Percentiles rank a stretch among this genome's conserved stretches.
Conservation (phyloP, 2,888 invertebrate species). For the Stenolophus ochropezus region DNA sequence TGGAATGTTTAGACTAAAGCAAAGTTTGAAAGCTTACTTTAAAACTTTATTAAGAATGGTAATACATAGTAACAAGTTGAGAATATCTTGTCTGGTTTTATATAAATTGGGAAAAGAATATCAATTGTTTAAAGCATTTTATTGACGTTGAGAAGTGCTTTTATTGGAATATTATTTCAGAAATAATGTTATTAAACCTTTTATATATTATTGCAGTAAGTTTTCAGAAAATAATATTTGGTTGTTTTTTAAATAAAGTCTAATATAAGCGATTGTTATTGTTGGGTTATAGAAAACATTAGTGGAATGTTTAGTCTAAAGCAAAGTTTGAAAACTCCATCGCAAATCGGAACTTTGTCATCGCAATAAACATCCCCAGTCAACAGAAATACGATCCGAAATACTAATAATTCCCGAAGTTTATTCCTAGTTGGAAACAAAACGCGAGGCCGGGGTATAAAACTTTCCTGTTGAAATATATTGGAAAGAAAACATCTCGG, state of each 20-base stretch:
- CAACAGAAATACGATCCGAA: constrained; percentile 30
- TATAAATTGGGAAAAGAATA: too few relatives aligned
- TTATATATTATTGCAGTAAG: neutral
- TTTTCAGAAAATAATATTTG: neutral
- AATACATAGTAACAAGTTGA: too few relatives aligned
- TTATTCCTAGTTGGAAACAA: constrained; percentile 42
- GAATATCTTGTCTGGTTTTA: too few relatives aligned
- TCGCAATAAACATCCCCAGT: neutral
- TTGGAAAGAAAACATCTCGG: constrained; percentile 46
- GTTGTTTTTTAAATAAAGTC: neutral
- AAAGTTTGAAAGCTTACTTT: too few relatives aligned
- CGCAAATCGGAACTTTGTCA: neutral
- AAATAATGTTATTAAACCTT: too few relatives aligned
- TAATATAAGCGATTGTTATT: neutral
- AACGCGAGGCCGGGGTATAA: constrained; percentile 32
- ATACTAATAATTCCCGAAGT: constrained; percentile 40
- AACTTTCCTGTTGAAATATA: constrained; percentile 43
- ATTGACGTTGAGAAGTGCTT: too few relatives aligned
- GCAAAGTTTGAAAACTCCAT: neutral
- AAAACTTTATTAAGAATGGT: too few relatives aligned
- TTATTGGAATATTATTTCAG: too few relatives aligned
- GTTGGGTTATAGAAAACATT: neutral
- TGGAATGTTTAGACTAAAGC: neutral
- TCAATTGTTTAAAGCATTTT: too few relatives aligned
- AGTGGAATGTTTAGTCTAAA: neutral